Percentiles rank a stretch among this genome's conserved stretches.
phyloP scores from a whole-genome alignment of 2,888 invertebrate genomes.

The Caenorhabditis sp. region DNA sequence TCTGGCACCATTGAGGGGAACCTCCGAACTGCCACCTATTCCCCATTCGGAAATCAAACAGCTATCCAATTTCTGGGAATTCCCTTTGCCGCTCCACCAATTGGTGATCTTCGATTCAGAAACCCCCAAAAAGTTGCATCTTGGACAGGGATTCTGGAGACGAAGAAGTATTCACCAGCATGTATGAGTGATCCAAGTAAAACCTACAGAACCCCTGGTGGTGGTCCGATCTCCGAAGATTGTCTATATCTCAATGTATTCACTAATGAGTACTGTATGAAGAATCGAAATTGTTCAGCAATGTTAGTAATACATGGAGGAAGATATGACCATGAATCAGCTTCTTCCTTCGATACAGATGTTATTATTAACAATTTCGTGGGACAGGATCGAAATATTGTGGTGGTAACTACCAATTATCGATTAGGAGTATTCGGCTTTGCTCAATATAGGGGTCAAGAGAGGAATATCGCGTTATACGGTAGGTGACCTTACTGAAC shows the following conservation, averaged over 20 bases:
- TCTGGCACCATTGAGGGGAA: not conserved
- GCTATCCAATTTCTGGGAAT: not conserved
- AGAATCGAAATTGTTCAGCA: not conserved
- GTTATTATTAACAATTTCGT: conserved; percentile 1
- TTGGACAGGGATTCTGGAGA: conserved; percentile 8
- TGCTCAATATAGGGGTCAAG: not conserved
- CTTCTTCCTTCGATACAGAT: not conserved
- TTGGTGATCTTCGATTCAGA: not conserved
- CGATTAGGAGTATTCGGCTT: not conserved
- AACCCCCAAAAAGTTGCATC: not conserved
- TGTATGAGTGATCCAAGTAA: conserved; percentile 32
- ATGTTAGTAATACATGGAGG: not conserved
- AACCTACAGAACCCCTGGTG: conserved; percentile 20
- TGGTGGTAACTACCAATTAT: not conserved
- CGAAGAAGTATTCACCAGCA: conserved; percentile 30
- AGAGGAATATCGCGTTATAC: not conserved
- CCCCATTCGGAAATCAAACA: not conserved
- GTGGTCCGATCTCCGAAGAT: conserved; percentile 42
- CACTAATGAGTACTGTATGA: conserved; percentile 34
- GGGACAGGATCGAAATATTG: conserved; percentile 1
- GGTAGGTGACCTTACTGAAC: not conserved
- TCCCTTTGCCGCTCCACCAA: not conserved
- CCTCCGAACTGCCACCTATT: not conserved
- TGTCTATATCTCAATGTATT: conserved; percentile 45
- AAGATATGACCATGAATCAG: not conserved